Evolutionary conservation across 2,797 vertebrate genomes (phyloP).

Genomic region (Sciaenops ocellatus): DNA sequence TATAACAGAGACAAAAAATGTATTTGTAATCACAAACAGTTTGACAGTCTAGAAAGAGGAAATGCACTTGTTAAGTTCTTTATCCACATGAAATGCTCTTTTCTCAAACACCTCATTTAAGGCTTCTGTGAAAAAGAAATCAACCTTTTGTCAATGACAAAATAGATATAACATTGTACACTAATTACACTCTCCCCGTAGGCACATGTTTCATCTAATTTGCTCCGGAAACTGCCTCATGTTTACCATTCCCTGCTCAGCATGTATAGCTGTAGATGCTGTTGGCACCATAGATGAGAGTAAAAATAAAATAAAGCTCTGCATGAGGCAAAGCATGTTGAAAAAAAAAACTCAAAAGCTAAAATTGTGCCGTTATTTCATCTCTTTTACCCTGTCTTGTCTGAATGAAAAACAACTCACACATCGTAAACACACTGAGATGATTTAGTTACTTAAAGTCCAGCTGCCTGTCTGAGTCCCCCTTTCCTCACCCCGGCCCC

Average conservation of each 20-base stretch:
- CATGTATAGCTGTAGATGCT: background rate
- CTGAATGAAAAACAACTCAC: constrained; percentile 12
- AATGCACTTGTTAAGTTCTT: constrained; percentile 3
- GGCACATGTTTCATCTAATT: constrained; percentile 20
- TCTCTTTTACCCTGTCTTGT: background rate
- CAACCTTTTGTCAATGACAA: constrained; percentile 11
- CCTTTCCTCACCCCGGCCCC: constrained; percentile 56
- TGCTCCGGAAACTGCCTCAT: constrained; percentile 12
- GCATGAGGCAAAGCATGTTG: background rate
- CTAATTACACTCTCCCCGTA: constrained; percentile 24
- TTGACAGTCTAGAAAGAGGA: constrained; percentile 21
- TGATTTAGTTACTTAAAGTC: constrained; percentile 39
- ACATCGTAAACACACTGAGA: constrained; percentile 35
- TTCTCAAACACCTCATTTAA: constrained; percentile 5
- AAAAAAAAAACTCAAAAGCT: background rate
- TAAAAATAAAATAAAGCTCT: background rate
- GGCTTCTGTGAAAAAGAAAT: constrained; percentile 18
- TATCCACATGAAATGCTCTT: background rate
- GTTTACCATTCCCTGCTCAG: constrained; percentile 30
- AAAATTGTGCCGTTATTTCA: background rate
- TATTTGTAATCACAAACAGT: constrained; percentile 30
- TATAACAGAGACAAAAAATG: constrained; percentile 25
- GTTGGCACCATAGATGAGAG: constrained; percentile 1
- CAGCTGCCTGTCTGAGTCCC: constrained; percentile 79
- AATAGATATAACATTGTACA: constrained; percentile 29